Evolutionary conservation across 2,888 invertebrate genomes (phyloP).

Genomic region (Drosophila mercatorum): DNA sequence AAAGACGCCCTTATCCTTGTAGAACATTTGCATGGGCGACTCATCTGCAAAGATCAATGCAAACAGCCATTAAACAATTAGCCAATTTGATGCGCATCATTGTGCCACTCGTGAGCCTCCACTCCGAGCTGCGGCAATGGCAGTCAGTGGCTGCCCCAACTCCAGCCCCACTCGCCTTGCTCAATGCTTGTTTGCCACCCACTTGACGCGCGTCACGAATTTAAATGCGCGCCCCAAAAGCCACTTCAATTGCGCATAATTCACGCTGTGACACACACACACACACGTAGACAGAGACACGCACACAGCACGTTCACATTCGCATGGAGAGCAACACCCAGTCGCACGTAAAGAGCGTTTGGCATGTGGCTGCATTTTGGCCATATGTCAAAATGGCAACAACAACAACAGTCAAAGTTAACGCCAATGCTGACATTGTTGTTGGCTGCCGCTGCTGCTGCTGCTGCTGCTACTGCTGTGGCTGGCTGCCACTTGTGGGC

Average conservation of each 20-base stretch:
- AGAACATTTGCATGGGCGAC: conserved; percentile 87
- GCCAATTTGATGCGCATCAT: conserved; percentile 79
- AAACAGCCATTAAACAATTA: conserved; percentile 78
- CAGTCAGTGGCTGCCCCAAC: not conserved
- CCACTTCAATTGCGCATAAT: conserved; percentile 78
- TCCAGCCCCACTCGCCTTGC: conserved; percentile 7
- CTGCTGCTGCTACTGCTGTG: conserved; percentile 23
- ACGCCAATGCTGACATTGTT: conserved; percentile 63
- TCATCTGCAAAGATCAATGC: conserved; percentile 79
- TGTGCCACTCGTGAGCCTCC: conserved; percentile 36
- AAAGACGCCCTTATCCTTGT: conserved; percentile 87
- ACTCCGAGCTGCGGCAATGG: not conserved
- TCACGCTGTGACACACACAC: conserved; percentile 63
- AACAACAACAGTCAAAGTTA: conserved; percentile 74
- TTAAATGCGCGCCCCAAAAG: conserved; percentile 76
- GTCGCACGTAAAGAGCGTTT: conserved; percentile 59
- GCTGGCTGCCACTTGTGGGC: conserved; percentile 72
- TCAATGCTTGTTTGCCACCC: conserved; percentile 71
- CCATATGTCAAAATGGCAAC: conserved; percentile 80
- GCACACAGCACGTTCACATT: conserved; percentile 17
- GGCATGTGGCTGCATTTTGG: conserved; percentile 79
- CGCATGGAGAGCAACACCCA: conserved; percentile 24
- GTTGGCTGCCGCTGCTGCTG: conserved; percentile 45
- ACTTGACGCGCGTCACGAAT: conserved; percentile 77
- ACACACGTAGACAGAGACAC: conserved; percentile 12